Evolutionary conservation across 2,888 invertebrate genomes (phyloP), one percentile per base, ranked within the genome.

Genomic region (Erebia ligea): DNA sequence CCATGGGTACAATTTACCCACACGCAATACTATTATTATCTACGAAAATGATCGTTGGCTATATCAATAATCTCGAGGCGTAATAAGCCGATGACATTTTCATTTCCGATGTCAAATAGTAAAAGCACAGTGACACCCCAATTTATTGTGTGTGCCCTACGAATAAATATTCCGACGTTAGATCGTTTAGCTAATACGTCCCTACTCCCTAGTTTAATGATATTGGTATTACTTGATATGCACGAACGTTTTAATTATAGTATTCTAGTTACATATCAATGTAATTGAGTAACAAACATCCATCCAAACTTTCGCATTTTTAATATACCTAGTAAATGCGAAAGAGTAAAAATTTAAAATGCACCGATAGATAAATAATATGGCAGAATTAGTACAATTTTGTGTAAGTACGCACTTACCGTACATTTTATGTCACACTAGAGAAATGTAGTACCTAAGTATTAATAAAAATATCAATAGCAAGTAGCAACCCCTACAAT

Each of bases 71-170:
- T 91, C 86, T 80, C 77, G 67, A 75, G 75, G 80, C 84, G 86
- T 89, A 90, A 89, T 91, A 90, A 88, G 84, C 79, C 84, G 85
- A 85, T 89, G 92, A 92, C 91, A 87, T 89, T 91, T 92, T 92
- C 92, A 92, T 92, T 92, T 92, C 90, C 92, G 82, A 85, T 78
- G 83, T 87, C 91, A 91, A 91, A 91, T 89, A 90, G 82, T 76
- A 80, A 76, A 80, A 75, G 76, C 86, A 84, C 83, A 84, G 80
- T 74, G 71, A 76, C 79, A 82, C 81, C 85, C 84, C 84, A 75
- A 84, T n/a, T n/a, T n/a, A n/a, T 34, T 79, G 10, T 21, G 65
- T 78, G 81, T 81, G 78, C 82, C 86, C 84, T 82, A 79, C 81
- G 85, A 78, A 86, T 84, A 86, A 87, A 88, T 86, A 85, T 82